Evolutionary conservation across 2,888 invertebrate species (phyloP).

Genomic region (Octodonta nipae): DNA sequence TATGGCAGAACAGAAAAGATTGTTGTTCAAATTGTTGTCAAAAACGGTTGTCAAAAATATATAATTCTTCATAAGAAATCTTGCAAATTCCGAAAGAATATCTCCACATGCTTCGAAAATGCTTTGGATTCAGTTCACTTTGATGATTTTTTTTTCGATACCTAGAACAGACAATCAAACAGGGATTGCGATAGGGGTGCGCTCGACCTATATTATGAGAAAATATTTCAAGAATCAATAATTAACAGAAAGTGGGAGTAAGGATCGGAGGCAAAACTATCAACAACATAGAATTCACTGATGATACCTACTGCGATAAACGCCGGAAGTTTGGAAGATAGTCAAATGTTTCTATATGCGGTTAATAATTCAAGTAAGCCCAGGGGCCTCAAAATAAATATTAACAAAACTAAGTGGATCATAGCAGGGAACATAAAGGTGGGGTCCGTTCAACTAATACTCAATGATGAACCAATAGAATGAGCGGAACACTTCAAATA

Average conservation of each 20-base stretch:
- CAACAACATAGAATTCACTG: background rate
- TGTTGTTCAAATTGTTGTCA: no score
- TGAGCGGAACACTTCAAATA: constrained; percentile 1
- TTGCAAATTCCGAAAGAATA: constrained; percentile 3
- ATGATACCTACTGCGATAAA: background rate
- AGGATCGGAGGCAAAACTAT: constrained; percentile 1
- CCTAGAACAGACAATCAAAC: background rate
- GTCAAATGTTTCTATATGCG: background rate
- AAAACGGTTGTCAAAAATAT: no score
- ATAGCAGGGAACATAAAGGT: background rate
- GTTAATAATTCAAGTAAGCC: constrained; percentile 1
- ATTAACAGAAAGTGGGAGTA: background rate
- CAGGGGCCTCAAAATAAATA: constrained; percentile 2
- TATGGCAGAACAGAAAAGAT: no score
- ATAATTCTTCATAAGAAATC: background rate
- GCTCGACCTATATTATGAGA: background rate
- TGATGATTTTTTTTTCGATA: constrained; percentile 1
- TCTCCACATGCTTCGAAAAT: constrained; percentile 1
- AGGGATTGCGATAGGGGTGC: background rate
- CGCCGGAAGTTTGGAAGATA: constrained; percentile 1
- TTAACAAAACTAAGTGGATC: constrained; percentile 2
- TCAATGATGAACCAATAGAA: constrained; percentile 1
- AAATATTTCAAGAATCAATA: constrained; percentile 1
- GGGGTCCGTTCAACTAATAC: constrained; percentile 2
- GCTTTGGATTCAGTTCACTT: background rate